Percentiles rank a stretch among this genome's conserved stretches.
phyloP scores from a whole-genome alignment of 1,140 invertebrate species.

The Bombus balteatus region DNA sequence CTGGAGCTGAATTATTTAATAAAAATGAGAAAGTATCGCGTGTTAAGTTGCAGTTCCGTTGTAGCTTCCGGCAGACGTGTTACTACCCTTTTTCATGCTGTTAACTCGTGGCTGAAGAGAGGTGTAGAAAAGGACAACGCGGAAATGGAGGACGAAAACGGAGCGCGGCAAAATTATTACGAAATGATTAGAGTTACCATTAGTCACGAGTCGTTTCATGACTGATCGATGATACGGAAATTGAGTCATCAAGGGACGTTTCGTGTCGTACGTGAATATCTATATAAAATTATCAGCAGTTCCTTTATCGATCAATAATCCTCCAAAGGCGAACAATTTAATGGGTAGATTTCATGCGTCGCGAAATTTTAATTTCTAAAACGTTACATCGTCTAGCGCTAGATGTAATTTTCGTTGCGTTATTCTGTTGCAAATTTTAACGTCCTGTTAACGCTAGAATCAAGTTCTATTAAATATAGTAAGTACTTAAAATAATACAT shows the following conservation, averaged over 20 bases:
- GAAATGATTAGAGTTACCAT: constrained; percentile 10
- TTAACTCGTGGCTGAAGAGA: not conserved
- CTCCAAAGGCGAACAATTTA: not conserved
- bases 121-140: not conserved
- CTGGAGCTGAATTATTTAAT: constrained; percentile 31
- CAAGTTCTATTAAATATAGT: too few species aligned
- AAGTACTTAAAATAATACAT: too few species aligned
- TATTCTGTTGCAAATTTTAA: not conserved
- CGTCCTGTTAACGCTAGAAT: not conserved
- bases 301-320: not conserved
- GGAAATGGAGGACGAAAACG: not conserved
- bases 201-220: not conserved
- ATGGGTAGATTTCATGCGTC: not conserved
- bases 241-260: constrained; percentile 22
- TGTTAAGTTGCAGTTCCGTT: constrained; percentile 39
- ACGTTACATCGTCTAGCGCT: not conserved
- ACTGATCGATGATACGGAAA: constrained; percentile 16
- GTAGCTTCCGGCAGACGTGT: constrained; percentile 23
- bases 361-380: not conserved
- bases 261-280: not conserved
- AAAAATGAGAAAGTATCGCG: constrained; percentile 44
- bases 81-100: constrained; percentile 10
- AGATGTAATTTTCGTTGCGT: too few species aligned
- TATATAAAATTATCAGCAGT: not conserved
- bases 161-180: not conserved